A percentile compares a stretch with the other conserved stretches of the same genome.
Conservation (phyloP, 2,888 invertebrate genomes). For the Lysandra coridon region DNA sequence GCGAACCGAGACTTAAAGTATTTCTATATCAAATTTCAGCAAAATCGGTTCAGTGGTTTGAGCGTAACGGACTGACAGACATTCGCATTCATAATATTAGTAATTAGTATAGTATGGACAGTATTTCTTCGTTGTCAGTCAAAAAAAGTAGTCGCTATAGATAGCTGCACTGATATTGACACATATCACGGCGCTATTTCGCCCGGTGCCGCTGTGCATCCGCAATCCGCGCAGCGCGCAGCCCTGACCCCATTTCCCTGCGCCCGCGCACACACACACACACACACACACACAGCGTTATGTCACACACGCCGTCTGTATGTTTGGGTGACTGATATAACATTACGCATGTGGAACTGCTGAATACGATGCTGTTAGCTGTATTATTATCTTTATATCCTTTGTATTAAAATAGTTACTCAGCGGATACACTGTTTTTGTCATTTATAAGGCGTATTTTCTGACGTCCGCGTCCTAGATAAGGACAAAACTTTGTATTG, state of each 20-base stretch:
- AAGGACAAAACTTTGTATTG: too few relatives aligned
- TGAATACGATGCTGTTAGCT: neutral
- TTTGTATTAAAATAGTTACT: neutral
- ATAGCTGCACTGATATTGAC: conserved; percentile 1
- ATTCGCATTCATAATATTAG: too few relatives aligned
- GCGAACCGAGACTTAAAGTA: too few relatives aligned
- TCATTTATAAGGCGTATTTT: too few relatives aligned
- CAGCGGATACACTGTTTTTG: too few relatives aligned
- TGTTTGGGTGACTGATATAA: neutral
- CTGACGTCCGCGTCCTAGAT: too few relatives aligned
- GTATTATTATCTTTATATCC: neutral
- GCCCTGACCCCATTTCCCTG: conserved; percentile 71
- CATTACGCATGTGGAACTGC: neutral
- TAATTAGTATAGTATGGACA: too few relatives aligned
- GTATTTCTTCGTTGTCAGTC: neutral
- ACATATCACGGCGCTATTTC: conserved; percentile 14
- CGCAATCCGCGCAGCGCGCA: conserved; percentile 53
- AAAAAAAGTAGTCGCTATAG: neutral
- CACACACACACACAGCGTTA: conserved; percentile 43
- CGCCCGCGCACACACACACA: conserved; percentile 46
- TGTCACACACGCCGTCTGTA: conserved; percentile 53
- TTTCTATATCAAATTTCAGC: too few relatives aligned
- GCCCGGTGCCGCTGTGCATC: conserved; percentile 51
- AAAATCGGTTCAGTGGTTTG: too few relatives aligned
- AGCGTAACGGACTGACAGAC: too few relatives aligned